Percentiles rank a stretch among this genome's conserved stretches.
These are phyloP conservation scores for Drosophila longiperda DNA, from an alignment of 2,888 invertebrate species.

Conservation along the genomic window DNA sequence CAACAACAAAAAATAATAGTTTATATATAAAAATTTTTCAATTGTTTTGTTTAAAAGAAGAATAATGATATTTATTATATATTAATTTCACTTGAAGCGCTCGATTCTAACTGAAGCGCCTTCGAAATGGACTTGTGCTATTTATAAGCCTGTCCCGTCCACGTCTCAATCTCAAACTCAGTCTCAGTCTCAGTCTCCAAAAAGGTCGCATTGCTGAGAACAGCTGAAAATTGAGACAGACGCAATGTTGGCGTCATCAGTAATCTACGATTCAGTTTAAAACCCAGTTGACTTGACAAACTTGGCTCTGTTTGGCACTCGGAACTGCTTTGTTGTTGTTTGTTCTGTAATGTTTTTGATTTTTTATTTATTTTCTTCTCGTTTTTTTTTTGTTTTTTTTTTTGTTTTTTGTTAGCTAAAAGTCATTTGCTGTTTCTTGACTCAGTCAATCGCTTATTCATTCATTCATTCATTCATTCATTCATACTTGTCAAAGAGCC, in stretches of 20 bases:
- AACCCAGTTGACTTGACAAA: conserved; percentile 66
- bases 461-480: conserved; percentile 45
- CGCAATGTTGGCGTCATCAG: conserved; percentile 72
- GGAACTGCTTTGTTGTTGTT: conserved; percentile 63
- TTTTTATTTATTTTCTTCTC: conserved; percentile 24
- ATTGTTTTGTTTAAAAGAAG: conserved; percentile 21
- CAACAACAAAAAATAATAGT: conserved; percentile 19
- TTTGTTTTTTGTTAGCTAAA: conserved; percentile 54
- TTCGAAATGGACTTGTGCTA: conserved; percentile 64
- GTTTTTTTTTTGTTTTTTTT: conserved; percentile 37
- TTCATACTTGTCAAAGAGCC: conserved; percentile 38
- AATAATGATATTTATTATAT: not conserved
- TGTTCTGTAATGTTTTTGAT: conserved; percentile 32
- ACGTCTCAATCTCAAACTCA: conserved; percentile 8
- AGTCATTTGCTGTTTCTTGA: conserved; percentile 56
- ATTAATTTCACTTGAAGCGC: conserved; percentile 54
- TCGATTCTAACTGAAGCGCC: conserved; percentile 72
- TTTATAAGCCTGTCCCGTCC: conserved; percentile 63
- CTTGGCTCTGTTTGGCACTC: conserved; percentile 69
- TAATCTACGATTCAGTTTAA: conserved; percentile 26
- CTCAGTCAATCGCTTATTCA: conserved; percentile 51
- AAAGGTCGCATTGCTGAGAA: conserved; percentile 57
- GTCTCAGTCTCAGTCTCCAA: conserved; percentile 34
- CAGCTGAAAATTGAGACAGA: conserved; percentile 67
- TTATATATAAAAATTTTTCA: conserved; percentile 3